Evolutionary conservation across 2,888 invertebrate species (phyloP).

Genomic region (Eulithis testata): DNA sequence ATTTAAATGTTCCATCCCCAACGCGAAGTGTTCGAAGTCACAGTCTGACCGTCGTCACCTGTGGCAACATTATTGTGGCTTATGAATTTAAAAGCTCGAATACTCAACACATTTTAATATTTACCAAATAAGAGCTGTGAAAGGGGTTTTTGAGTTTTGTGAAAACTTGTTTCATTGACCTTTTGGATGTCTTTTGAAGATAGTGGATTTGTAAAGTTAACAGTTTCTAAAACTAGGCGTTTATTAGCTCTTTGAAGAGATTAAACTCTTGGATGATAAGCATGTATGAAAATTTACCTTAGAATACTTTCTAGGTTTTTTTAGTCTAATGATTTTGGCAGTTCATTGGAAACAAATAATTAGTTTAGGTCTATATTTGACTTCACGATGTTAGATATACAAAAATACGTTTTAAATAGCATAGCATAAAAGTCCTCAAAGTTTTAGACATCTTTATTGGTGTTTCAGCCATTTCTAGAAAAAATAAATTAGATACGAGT

Average conservation of each 20-base stretch:
- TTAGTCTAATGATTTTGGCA: neutral
- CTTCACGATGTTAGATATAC: conserved; percentile 1
- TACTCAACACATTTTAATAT: neutral
- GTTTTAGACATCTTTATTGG: conserved; percentile 26
- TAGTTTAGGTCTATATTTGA: conserved; percentile 10
- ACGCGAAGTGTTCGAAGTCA: neutral
- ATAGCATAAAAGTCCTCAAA: neutral
- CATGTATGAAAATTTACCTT: conserved; percentile 10
- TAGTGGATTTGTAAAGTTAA: conserved; percentile 27
- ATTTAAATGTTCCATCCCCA: conserved; percentile 48
- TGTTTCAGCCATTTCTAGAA: conserved; percentile 14
- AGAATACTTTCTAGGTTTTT: conserved; percentile 4
- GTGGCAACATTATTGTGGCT: conserved; percentile 1
- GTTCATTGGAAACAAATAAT: neutral
- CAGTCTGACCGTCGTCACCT: neutral
- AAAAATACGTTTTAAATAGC: conserved; percentile 1
- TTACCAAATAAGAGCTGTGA: neutral
- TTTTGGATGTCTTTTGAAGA: conserved; percentile 26
- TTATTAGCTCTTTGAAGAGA: conserved; percentile 16
- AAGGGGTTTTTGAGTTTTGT: conserved; percentile 45
- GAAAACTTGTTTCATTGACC: conserved; percentile 11
- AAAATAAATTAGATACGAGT: conserved; percentile 6
- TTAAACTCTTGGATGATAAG: conserved; percentile 9
- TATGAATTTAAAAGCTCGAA: neutral
- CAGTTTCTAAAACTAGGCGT: conserved; percentile 30